Evolutionary conservation across 64 coral and sea anemone genomes (phyloP).

Genomic region (Anthopleura sola): DNA sequence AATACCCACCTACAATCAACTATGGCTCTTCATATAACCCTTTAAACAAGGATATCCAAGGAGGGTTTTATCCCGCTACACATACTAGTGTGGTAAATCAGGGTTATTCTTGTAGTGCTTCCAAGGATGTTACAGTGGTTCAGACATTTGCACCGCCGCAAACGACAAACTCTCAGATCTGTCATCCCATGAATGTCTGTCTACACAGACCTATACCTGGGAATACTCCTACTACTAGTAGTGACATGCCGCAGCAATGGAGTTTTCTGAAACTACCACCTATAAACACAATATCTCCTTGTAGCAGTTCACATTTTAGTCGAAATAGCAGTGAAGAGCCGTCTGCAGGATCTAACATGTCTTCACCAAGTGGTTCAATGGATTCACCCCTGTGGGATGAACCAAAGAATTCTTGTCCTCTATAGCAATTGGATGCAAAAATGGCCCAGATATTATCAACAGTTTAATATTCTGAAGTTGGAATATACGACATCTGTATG

Average conservation of each 20-base stretch:
- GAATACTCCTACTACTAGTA: not conserved
- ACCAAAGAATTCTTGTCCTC: not conserved
- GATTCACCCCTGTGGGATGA: not conserved
- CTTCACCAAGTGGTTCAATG: not conserved
- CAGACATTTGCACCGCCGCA: not conserved
- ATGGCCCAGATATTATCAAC: no score
- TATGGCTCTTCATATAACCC: not conserved
- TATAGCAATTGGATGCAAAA: no score
- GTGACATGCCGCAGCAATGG: slow-evolving; percentile 53
- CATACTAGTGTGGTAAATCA: not conserved
- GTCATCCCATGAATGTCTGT: slow-evolving; percentile 7
- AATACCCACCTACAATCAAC: not conserved
- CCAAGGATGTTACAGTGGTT: not conserved
- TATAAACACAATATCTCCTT: slow-evolving; percentile 40
- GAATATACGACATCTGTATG: no score
- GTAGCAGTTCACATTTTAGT: slow-evolving; percentile 1
- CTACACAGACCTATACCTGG: not conserved
- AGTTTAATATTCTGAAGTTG: no score
- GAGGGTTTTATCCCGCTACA: not conserved
- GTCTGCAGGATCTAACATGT: not conserved
- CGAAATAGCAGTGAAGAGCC: not conserved
- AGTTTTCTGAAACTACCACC: slow-evolving; percentile 54
- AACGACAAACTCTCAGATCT: not conserved
- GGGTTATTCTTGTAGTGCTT: not conserved
- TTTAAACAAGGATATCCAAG: not conserved